Percentiles rank a stretch among this genome's conserved stretches.
Evolutionary conservation across 1,140 invertebrate genomes (phyloP).

Genomic region (Hylaeus volcanicus): DNA sequence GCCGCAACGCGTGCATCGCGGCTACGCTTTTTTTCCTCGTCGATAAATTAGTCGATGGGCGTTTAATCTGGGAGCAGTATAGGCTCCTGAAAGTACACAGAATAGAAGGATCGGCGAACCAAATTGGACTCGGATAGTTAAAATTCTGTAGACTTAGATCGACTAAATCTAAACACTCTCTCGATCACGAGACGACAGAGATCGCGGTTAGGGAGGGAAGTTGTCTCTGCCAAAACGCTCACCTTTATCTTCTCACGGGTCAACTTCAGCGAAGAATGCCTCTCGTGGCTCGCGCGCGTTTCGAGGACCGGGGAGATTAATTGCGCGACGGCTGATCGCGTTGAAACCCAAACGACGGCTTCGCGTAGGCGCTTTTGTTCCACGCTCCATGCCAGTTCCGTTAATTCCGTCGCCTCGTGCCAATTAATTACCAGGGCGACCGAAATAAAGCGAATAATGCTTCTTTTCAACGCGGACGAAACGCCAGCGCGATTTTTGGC

Average conservation of each 20-base stretch:
- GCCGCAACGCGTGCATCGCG: neutral
- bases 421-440: constrained; percentile 21
- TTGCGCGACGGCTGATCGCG: constrained; percentile 19
- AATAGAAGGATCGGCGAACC: too few species aligned
- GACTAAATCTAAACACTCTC: too few species aligned
- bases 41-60: neutral
- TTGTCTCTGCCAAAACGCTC: constrained; percentile 9
- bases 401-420: neutral
- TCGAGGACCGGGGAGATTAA: constrained; percentile 15
- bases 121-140: too few species aligned
- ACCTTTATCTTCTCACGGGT: neutral
- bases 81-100: too few species aligned
- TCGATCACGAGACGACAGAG: neutral
- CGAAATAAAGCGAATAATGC: constrained; percentile 27
- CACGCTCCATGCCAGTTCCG: constrained; percentile 11
- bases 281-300: neutral
- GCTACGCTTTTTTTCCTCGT: neutral
- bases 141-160: too few species aligned
- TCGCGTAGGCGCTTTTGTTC: constrained; percentile 35
- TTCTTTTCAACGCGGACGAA: neutral
- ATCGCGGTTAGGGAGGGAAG: neutral
- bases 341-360: constrained; percentile 24
- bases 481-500: neutral
- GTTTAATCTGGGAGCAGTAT: too few species aligned
- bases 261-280: neutral